phyloP scores from a whole-genome alignment of 2,888 invertebrate species.

The Nomada hirtipes region DNA sequence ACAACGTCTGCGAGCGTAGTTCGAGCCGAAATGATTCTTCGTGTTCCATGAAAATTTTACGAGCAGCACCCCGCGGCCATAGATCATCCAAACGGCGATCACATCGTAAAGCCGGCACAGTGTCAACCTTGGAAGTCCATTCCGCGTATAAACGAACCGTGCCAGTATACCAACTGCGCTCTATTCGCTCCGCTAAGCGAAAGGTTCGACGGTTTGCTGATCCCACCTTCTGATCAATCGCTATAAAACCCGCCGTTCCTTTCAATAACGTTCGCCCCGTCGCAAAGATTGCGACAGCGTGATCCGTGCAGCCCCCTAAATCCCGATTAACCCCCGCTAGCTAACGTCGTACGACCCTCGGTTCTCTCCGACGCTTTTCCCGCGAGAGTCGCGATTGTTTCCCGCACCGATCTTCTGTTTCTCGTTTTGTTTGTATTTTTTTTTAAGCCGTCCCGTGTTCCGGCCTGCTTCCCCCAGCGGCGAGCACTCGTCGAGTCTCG shows the following conservation, averaged over 20 bases:
- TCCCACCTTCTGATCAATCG: conserved; percentile 25
- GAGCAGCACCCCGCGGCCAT: conserved; percentile 15
- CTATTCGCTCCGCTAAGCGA: conserved; percentile 21
- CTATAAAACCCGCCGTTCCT: conserved; percentile 52
- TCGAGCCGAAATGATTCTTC: background rate
- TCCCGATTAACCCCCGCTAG: conserved; percentile 33
- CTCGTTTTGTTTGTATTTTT: background rate
- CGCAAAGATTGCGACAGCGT: conserved; percentile 56
- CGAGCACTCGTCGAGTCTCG: conserved; percentile 38
- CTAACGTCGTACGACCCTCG: conserved; percentile 4
- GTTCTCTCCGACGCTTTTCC: background rate
- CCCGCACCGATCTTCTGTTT: conserved; percentile 15
- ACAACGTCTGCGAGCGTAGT: background rate
- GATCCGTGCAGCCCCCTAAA: conserved; percentile 32
- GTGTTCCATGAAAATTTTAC: conserved; percentile 20
- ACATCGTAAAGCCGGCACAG: conserved; percentile 46
- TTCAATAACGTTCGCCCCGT: conserved; percentile 59
- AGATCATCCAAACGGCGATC: conserved; percentile 29
- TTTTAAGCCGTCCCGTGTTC: background rate
- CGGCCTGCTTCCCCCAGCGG: conserved; percentile 11
- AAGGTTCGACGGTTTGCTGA: conserved; percentile 24
- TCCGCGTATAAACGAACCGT: conserved; percentile 38
- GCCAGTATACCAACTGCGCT: conserved; percentile 18
- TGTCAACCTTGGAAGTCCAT: conserved; percentile 40
- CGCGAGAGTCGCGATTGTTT: background rate